Base-by-base conservation (phyloP, 1,140 invertebrate genomes). In the Drosophila paulistorum region DNA sequence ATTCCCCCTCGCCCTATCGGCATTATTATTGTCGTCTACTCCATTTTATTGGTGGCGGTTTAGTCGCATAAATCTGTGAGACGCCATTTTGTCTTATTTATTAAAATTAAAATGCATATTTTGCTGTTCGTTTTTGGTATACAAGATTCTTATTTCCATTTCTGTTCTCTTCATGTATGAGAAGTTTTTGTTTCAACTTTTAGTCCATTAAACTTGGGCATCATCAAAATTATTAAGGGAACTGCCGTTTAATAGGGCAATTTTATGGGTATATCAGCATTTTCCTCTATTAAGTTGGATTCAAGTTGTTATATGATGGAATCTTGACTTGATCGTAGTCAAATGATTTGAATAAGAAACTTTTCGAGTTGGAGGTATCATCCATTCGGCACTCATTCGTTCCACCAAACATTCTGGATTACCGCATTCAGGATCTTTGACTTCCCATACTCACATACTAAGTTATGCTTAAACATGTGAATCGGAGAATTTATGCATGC, bases 71-170 rank as follows among this genome's bases (percentile, higher is more conserved):
- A 86, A 86, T 85, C 82, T 86, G 64, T 51, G 41, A 60, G 76
- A 65, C 80, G 73, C 84, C 84, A 83, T 89, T 89, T 83, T 74
- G 76, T 79, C 80, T 87, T 89, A 74, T 87, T 87, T 87, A 87
- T 87, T 77, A 83, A 89, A 89, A 87, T 87, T 86, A 87, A 89
- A 87, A 87, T 89, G 66, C 70, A 86, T 79, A 82, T 72, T 70
- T 77, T 64, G 23, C 33, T 26, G 42, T 66, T 67, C 42, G 33
- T 35, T 66, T 69, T 69, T 48, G 48, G 14, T 33, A 11, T n/a
- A 63, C 57, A n/a, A 9, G n/a, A 65, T 14, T 65, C n/a, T 54
- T 33, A 30, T 62, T 23, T 42, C 37, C 45, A n/a, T 35, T 7
- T 17, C 57, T 48, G 17, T 20, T 17, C 0, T 2, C 14, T 17